Conservation (phyloP, 1,140 invertebrate genomes). For the Sarcophaga peregrina region DNA sequence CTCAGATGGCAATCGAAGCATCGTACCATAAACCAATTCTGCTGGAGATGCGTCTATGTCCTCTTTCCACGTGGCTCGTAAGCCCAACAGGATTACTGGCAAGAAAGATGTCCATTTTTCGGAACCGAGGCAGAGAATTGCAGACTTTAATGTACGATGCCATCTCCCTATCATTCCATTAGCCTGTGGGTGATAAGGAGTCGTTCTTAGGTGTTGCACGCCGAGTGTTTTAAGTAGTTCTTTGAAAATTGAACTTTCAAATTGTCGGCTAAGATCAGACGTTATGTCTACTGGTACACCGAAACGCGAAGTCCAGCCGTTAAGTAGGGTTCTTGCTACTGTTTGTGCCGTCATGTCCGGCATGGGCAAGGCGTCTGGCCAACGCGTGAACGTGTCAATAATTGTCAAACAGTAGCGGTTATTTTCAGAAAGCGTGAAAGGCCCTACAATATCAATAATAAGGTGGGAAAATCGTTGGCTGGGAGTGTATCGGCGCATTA, state of each 20-base stretch:
- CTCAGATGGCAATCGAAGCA: constrained; percentile 60
- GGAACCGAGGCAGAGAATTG: constrained; percentile 50
- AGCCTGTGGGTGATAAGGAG: constrained; percentile 61
- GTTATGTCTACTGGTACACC: constrained; percentile 56
- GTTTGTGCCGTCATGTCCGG: constrained; percentile 63
- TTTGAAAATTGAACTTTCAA: constrained; percentile 58
- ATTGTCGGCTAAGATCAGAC: too few species aligned
- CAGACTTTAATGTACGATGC: constrained; percentile 65
- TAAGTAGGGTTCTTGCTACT: constrained; percentile 54
- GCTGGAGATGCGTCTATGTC: constrained; percentile 43
- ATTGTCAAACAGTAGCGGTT: constrained; percentile 65
- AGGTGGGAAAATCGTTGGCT: not conserved
- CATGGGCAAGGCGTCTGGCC: constrained; percentile 67
- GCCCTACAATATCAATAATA: constrained; percentile 24
- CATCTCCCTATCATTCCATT: constrained; percentile 66
- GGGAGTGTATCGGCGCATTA: too few species aligned
- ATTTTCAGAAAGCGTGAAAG: constrained; percentile 56
- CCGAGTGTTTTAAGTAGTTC: constrained; percentile 51
- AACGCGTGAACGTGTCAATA: constrained; percentile 67
- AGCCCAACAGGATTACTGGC: constrained; percentile 52
- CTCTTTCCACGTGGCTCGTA: constrained; percentile 47
- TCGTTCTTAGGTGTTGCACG: constrained; percentile 54
- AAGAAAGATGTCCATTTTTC: constrained; percentile 48
- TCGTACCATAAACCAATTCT: constrained; percentile 50
- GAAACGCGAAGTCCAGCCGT: constrained; percentile 56